Evolutionary conservation across 2,888 invertebrate species (phyloP).

Genomic region (Trichogramma evanescens): DNA sequence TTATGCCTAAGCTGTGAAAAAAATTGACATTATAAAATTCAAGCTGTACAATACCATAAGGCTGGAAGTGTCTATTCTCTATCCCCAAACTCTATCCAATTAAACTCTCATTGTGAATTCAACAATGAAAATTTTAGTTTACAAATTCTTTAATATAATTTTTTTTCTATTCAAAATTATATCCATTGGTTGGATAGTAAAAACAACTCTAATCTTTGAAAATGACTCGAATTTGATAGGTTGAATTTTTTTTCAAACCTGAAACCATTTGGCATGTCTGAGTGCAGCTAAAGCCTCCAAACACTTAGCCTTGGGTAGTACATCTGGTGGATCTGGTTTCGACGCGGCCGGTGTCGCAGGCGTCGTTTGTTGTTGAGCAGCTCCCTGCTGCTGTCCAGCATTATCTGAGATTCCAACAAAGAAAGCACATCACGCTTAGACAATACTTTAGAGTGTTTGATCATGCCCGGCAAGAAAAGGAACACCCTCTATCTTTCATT

Average conservation of each 20-base stretch:
- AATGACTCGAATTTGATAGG: not conserved
- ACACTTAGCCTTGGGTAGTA: constrained; percentile 98
- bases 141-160: not conserved
- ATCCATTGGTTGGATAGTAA: constrained; percentile 9
- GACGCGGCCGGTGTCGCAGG: constrained; percentile 67
- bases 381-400: constrained; percentile 49
- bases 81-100: too few species aligned
- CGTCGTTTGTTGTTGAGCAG: constrained; percentile 53
- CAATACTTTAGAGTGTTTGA: constrained; percentile 49
- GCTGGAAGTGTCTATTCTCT: constrained; percentile 39
- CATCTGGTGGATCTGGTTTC: constrained; percentile 74
- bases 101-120: too few species aligned
- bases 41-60: constrained; percentile 33
- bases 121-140: too few species aligned
- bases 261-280: constrained; percentile 99
- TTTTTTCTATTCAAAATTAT: constrained; percentile 18
- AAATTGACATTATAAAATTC: constrained; percentile 17
- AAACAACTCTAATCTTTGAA: not conserved
- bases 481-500: constrained; percentile 33
- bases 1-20: constrained; percentile 14
- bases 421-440: constrained; percentile 49
- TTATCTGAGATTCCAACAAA: constrained; percentile 49
- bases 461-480: constrained; percentile 43
- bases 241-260: constrained; percentile 47
- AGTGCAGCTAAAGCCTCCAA: constrained; percentile 99